Evolutionary conservation across 2,113 vertebrate genomes (phyloP), one percentile per base, ranked within the genome.

Genomic region (Steatornis caripensis): DNA sequence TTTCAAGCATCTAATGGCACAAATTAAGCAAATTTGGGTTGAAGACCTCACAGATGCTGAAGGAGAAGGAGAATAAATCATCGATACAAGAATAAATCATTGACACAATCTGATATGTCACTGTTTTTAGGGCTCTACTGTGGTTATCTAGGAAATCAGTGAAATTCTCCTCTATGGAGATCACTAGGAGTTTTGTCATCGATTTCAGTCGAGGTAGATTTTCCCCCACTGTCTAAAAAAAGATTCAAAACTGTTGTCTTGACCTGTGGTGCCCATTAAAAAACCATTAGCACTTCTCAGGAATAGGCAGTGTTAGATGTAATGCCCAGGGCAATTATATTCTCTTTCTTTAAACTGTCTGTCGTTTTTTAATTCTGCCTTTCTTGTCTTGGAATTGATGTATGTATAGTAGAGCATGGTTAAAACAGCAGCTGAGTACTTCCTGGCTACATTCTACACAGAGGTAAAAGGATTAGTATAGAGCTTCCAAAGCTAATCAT

Each of bases 401-500:
- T 78, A 48, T 74, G 37, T 45, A 90, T 34, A 57, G 72, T 3
- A 70, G 17, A 69, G 24, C 27, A 79, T 6, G 11, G 65, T 68
- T 94, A 89, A 79, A 95, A 69, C 72, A 95, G 66, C 37, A 89
- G 74, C 88, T 75, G 65, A 90, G 60, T 58, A 72, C 58, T 84
- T 93, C 76, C 84, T 93, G 39, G 43, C 85, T 95, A 55, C 72
- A 34, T 75, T 95, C 60, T 87, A 61, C 72, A 71, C 77, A 77
- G 62, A 91, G 32, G 85, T 94, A 93, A 90, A 96, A 91, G 78
- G 83, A 94, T 93, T 91, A 93, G 74, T 75, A 88, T 92, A 93
- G 91, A 95, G 77, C 87, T 95, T 84, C 41, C 61, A 89, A 95
- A 91, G 93, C 93, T 86, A 91, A 79, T 96, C 17, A 95, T 96